Evolutionary conservation across 37 sponge, comb jelly and placozoan species (phyloP).

Genomic region (Cladorhizidae sp.): DNA sequence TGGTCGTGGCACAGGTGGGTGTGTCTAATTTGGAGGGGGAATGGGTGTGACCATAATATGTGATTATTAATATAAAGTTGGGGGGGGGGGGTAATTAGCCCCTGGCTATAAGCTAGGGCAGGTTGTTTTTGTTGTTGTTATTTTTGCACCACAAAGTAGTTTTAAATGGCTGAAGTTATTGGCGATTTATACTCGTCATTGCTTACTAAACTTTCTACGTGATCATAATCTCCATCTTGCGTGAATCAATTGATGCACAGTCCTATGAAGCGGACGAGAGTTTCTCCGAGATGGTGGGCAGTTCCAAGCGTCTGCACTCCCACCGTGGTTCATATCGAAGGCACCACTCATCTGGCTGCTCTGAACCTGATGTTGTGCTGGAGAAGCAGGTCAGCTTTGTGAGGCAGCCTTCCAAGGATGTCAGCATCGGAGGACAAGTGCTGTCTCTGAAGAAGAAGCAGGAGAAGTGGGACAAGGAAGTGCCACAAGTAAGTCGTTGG

Average conservation of each 20-base stretch:
- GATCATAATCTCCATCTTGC: neutral
- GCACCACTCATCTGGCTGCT: neutral
- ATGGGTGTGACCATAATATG: too few species aligned
- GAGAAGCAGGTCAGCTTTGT: neutral
- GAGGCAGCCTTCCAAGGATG: neutral
- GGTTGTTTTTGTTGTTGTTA: too few species aligned
- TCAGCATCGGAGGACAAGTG: too few species aligned
- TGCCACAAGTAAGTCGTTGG: conserved; percentile 31
- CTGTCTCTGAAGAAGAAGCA: conserved; percentile 13
- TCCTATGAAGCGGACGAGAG: conserved; percentile 10
- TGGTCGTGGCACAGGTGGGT: conserved; percentile 83
- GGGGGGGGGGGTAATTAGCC: too few species aligned
- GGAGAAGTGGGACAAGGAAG: conserved; percentile 63
- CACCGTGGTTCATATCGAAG: neutral
- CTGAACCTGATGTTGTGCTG: neutral
- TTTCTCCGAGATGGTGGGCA: neutral
- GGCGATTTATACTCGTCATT: neutral
- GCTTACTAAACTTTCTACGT: neutral
- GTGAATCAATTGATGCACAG: neutral
- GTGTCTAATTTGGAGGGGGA: neutral
- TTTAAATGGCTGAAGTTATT: too few species aligned
- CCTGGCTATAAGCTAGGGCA: too few species aligned
- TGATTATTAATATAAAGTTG: too few species aligned
- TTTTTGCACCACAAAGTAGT: too few species aligned
- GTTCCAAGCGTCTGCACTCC: neutral